Base-by-base conservation (phyloP, 1,140 invertebrate species). In the Hylaeus anthracinus region DNA sequence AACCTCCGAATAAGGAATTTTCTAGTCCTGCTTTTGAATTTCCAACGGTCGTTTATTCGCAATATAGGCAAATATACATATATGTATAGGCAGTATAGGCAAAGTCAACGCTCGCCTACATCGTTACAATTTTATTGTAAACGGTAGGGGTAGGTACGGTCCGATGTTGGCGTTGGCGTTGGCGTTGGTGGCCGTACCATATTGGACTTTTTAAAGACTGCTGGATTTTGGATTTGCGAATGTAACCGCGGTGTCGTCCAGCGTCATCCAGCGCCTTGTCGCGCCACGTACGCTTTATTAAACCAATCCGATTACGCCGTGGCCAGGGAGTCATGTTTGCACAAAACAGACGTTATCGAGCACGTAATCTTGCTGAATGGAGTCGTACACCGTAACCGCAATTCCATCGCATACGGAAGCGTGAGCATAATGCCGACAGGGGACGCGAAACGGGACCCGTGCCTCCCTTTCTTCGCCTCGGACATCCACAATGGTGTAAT, bases 331-430 rank as follows among this genome's bases (percentile, higher is more conserved):
- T 78, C 66, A 78, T 86, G 85, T 87, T 86, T 87, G 85, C 73
- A 79, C 79, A 83, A 82, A 87, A 86, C 71, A 84, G 81, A 86
- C 82, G 86, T 87, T 87, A 87, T 86, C 86, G 85, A 87, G 86
- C 82, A 86, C 86, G 72, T 87, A 87, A 87, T 87, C 85, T 80
- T 43, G 55, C 60, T 86, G 85, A 87, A 87, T 87, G 79, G 79
- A 87, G 82, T 86, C 79, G 81, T 86, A 71, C 39, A 66, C 70
- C 78, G 86, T 87, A 87, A 87, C 86, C 86, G 66, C 86, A 87
- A 87, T 87, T 87, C 85, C 86, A 71, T 86, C 85, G 75, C 71
- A 81, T 65, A 73, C 72, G 85, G 81, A 86, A 86, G 81, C 84
- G 37, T 56, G 55, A 51, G 45, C 43, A 81, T 86, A 86, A 86